A percentile compares a stretch with the other conserved stretches of the same genome.
These are phyloP conservation scores for Phalera bucephala DNA, from an alignment of 2,888 invertebrate species.

Conservation along the genomic window DNA sequence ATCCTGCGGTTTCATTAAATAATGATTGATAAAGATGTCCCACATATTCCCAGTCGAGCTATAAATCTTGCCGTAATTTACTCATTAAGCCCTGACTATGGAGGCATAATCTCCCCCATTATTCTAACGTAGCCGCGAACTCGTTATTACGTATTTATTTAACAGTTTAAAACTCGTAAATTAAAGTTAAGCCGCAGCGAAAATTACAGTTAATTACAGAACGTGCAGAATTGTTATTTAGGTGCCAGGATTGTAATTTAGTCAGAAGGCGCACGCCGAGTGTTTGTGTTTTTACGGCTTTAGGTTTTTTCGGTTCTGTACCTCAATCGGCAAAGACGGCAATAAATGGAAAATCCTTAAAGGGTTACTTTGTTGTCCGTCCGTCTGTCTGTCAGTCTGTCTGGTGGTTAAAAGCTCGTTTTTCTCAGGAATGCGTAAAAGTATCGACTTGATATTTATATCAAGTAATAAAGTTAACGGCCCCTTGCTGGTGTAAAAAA, in stretches of 20 bases:
- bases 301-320: no score
- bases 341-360: no score
- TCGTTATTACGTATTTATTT: conserved; percentile 41
- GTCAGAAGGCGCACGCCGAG: conserved; percentile 2
- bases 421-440: no score
- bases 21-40: conserved; percentile 20
- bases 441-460: no score
- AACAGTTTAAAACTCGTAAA: conserved; percentile 41
- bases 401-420: no score
- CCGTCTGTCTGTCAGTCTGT: no score
- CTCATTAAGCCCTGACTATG: conserved; percentile 20
- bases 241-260: conserved; percentile 7
- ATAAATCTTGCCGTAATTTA: conserved; percentile 16
- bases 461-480: no score
- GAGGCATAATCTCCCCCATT: conserved; percentile 31
- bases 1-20: conserved; percentile 9
- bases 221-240: conserved; percentile 27
- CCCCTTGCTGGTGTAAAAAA: no score
- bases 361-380: no score
- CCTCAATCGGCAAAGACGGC: no score
- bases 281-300: conserved; percentile 2
- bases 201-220: conserved; percentile 39
- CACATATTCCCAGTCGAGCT: conserved; percentile 1
- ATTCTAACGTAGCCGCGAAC: conserved; percentile 21
- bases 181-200: conserved; percentile 28